Percentiles rank a stretch among this genome's conserved stretches.
These are phyloP conservation scores for Psettodes erumei DNA, from an alignment of 2,113 vertebrate species.

Conservation along the genomic window DNA sequence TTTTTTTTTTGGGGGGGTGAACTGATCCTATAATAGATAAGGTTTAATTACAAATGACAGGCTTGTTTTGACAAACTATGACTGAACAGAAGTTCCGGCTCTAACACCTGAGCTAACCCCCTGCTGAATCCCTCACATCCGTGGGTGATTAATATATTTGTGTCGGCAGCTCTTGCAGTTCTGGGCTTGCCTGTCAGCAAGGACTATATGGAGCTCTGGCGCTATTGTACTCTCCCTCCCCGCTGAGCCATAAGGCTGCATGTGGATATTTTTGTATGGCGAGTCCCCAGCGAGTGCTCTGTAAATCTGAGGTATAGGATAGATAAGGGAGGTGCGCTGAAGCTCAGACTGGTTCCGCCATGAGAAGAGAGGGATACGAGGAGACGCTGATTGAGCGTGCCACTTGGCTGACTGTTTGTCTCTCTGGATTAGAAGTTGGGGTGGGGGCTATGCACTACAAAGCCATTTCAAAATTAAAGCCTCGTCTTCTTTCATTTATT, in stretches of 20 bases:
- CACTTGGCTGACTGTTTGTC: conserved; percentile 64
- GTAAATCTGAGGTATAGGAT: conserved; percentile 47
- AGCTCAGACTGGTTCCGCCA: conserved; percentile 36
- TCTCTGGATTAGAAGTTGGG: conserved; percentile 33
- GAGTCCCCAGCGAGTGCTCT: conserved; percentile 58
- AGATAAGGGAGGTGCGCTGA: conserved; percentile 24
- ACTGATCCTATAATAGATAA: neutral
- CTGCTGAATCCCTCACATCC: conserved; percentile 46
- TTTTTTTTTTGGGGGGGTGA: neutral
- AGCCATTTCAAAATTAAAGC: conserved; percentile 65
- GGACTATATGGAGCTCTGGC: conserved; percentile 60
- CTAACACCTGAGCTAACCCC: conserved; percentile 7
- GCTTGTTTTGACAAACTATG: conserved; percentile 8
- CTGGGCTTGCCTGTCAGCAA: conserved; percentile 63
- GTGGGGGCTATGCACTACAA: conserved; percentile 57
- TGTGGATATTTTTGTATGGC: conserved; percentile 66
- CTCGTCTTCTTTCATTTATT: conserved; percentile 58
- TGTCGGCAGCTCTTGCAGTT: conserved; percentile 52
- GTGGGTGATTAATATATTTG: conserved; percentile 70
- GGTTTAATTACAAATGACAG: conserved; percentile 17
- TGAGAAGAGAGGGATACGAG: conserved; percentile 5
- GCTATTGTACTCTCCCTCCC: conserved; percentile 57
- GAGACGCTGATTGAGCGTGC: conserved; percentile 62
- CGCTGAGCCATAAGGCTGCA: conserved; percentile 47
- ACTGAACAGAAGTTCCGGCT: neutral